These are phyloP conservation scores for Myocastor coypus DNA, from an alignment of 2,113 vertebrate genomes.

Conservation along the genomic window DNA sequence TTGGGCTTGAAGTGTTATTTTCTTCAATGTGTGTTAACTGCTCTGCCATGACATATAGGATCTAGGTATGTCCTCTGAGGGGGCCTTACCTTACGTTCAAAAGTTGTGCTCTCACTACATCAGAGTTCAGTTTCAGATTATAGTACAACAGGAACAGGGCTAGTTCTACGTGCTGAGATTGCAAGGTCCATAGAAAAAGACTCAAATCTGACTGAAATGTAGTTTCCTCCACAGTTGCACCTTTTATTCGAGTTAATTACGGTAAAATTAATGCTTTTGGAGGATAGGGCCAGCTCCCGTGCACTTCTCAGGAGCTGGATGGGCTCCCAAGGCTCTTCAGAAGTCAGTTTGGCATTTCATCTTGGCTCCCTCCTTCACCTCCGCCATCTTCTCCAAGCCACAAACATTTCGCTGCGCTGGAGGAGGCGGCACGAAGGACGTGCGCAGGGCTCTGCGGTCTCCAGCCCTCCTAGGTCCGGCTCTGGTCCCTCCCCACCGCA, in stretches of 20 bases:
- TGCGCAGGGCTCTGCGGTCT: no score
- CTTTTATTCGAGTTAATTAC: neutral
- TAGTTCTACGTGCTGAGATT: neutral
- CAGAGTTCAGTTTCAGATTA: neutral
- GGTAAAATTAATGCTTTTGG: neutral
- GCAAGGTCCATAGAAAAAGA: neutral
- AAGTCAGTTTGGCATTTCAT: neutral
- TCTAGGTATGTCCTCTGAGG: neutral
- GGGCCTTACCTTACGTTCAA: neutral
- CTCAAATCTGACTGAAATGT: neutral
- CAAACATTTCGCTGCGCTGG: no score
- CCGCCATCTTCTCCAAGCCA: no score
- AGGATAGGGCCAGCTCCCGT: neutral
- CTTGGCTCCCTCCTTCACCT: no score
- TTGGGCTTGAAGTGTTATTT: neutral
- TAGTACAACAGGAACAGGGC: neutral
- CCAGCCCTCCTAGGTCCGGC: no score
- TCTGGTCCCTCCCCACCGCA: no score
- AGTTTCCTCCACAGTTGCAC: neutral
- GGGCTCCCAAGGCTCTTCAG: neutral
- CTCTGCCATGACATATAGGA: neutral
- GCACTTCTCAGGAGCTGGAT: neutral
- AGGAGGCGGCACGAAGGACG: no score
- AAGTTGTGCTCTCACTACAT: neutral
- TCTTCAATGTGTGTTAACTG: neutral